A percentile compares a stretch with the other conserved stretches of the same genome.
phyloP scores from a whole-genome alignment of 2,888 invertebrate species.

The Drosophila prostipennis region DNA sequence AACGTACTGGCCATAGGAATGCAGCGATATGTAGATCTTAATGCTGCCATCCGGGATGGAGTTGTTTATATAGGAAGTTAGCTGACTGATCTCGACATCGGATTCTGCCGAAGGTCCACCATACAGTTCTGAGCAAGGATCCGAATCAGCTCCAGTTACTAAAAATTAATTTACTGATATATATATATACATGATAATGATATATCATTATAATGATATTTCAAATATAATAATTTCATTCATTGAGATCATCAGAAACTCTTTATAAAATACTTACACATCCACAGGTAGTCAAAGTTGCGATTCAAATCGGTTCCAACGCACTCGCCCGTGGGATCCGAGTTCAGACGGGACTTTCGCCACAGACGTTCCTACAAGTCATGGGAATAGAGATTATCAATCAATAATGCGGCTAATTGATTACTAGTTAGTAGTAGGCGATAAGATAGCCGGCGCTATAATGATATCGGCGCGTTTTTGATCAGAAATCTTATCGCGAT shows the following conservation, averaged over 20 bases:
- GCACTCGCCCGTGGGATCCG: slow-evolving; percentile 76
- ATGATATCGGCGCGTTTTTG: slow-evolving; percentile 18
- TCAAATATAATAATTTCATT: too few species aligned
- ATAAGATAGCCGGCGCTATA: slow-evolving; percentile 28
- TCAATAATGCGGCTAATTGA: slow-evolving; percentile 20
- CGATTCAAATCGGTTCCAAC: slow-evolving; percentile 83
- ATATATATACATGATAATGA: too few species aligned
- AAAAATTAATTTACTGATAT: too few species aligned
- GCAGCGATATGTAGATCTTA: slow-evolving; percentile 87
- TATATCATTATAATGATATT: too few species aligned
- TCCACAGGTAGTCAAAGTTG: slow-evolving; percentile 82
- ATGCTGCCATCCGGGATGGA: slow-evolving; percentile 83
- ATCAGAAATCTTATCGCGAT: slow-evolving; percentile 47
- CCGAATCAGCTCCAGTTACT: slow-evolving; percentile 85
- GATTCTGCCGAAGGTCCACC: slow-evolving; percentile 86
- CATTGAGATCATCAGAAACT: background rate
- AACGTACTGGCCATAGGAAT: slow-evolving; percentile 87
- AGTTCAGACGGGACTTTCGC: slow-evolving; percentile 87
- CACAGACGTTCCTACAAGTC: slow-evolving; percentile 86
- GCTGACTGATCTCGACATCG: slow-evolving; percentile 85
- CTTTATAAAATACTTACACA: slow-evolving; percentile 60
- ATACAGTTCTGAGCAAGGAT: slow-evolving; percentile 83
- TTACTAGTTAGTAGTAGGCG: slow-evolving; percentile 9
- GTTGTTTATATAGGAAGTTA: slow-evolving; percentile 84
- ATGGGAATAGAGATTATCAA: slow-evolving; percentile 57